Evolutionary conservation across 2,888 invertebrate genomes (phyloP), one percentile per base, ranked within the genome.

Genomic region (Neria commutata): DNA sequence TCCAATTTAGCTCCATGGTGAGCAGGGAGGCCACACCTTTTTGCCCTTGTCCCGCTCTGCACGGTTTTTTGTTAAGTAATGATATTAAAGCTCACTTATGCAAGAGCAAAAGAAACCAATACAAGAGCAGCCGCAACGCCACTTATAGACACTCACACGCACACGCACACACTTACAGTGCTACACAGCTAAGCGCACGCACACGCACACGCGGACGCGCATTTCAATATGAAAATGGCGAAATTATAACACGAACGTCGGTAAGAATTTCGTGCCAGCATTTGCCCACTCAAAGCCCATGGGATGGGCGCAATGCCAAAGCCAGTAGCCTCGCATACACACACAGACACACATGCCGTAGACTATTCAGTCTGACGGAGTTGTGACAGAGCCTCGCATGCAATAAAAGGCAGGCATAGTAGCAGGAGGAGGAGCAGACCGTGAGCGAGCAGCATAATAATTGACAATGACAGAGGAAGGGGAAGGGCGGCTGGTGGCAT

Each of bases 381-480:
- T n/a, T n/a, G n/a, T n/a, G n/a, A n/a, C n/a, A 37, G 21, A 42
- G 21, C 21, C 21, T 19, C 42, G 42, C 42, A 42, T 45, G 46
- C 34, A 21, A 45, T 26, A 45, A 56, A 56, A 56, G 23, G 34
- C 24, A 56, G 48, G 21, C 11, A 25, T 11, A n/a, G n/a, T n/a
- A n/a, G n/a, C n/a, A n/a, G n/a, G n/a, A n/a, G n/a, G n/a, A n/a
- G 16, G 17, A 48, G 8, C 23, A 19, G 19, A 19, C 8, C 21
- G n/a, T 11, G 10, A 16, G n/a, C 40, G 25, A 53, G 26, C 14
- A 24, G 24, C 6, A 29, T 29, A 29, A 29, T 29, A 29, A 29
- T 29, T 29, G 29, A 29, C 29, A 11, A 6, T 29, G 11, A 29
- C 29, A 29, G 11, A 29, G 6, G 29, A 8, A 11, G 6, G 11